Evolutionary conservation across 2,888 invertebrate genomes (phyloP), one percentile per base, ranked within the genome.

Genomic region (Drosophila trichaetosa): DNA sequence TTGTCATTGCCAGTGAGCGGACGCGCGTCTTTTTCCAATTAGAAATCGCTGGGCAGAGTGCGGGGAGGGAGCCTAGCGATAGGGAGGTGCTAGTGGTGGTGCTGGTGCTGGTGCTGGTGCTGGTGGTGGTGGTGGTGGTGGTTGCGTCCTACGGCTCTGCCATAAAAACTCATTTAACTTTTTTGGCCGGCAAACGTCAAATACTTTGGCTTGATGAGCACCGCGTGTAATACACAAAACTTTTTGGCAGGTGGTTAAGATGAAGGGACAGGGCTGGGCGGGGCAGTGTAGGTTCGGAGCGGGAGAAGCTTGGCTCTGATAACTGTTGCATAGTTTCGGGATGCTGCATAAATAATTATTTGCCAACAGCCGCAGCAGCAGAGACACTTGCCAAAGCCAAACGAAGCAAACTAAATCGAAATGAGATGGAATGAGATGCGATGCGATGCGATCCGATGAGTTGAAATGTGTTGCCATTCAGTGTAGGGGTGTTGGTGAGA

Each of bases 81-180:
- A 24, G 18, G 27, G 29, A 1, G 24, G 42, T 8, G 24, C 40
- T 8, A 21, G 40, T 13, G 27, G 8, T 21, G 48, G 5, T n/a
- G 38, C 0, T 49, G 38, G 46, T 16, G 38, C 10, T 31, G 36
- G 4, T 33, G 40, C 0, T 42, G 40, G 0, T 52, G 8, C 18
- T 1, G 33, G 24, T 13, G 18, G 51, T 1, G 31, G 31, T 11
- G 18, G 7, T 21, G 42, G 2, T 38, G 46, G 1, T 48, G 38
- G 24, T 16, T 34, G 11, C 36, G 27, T 38, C 46, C 58, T 24
- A 48, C 11, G 29, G 40, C 18, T 11, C 42, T 58, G 58, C 77
- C 86, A 90, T 91, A 90, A 90, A 91, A 90, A 90, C 91, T 88
- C 91, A 90, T 90, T 90, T 82, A 90, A 91, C 84, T 91, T 90